Percentiles rank a stretch among this genome's conserved stretches.
Conservation (phyloP, 2,888 invertebrate genomes). For the Tridacna gigas region DNA sequence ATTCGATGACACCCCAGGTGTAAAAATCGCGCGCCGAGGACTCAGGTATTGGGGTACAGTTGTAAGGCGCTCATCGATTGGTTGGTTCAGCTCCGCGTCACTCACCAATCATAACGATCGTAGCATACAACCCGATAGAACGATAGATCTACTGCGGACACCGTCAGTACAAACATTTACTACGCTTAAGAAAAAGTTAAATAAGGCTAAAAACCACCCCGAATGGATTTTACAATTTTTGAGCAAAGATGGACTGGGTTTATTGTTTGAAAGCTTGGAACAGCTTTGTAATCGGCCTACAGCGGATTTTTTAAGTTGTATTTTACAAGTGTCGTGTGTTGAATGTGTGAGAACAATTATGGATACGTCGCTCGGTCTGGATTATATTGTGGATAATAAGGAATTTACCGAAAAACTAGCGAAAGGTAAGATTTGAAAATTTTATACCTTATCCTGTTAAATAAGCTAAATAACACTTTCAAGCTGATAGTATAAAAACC, state of each 20-base stretch:
- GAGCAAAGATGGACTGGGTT: constrained; percentile 74
- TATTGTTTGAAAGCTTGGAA: constrained; percentile 76
- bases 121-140: constrained; percentile 60
- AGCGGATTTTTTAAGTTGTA: constrained; percentile 71
- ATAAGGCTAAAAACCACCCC: constrained; percentile 66
- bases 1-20: constrained; percentile 43
- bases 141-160: constrained; percentile 64
- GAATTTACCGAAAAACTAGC: constrained; percentile 96
- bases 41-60: constrained; percentile 62
- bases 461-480: too few relatives aligned
- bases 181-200: constrained; percentile 69
- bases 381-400: constrained; percentile 97
- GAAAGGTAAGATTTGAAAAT: constrained; percentile 86
- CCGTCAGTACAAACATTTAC: constrained; percentile 72
- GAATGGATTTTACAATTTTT: constrained; percentile 76
- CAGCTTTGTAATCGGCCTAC: constrained; percentile 68
- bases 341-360: constrained; percentile 86
- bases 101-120: constrained; percentile 48
- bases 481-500: too few relatives aligned
- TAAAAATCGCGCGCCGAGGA: constrained; percentile 58
- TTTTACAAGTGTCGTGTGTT: constrained; percentile 75
- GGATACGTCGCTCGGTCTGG: constrained; percentile 96
- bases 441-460: neutral
- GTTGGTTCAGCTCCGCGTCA: constrained; percentile 63
- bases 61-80: constrained; percentile 70